Evolutionary conservation across 2,113 vertebrate species (phyloP), one percentile per base, ranked within the genome.

Genomic region (Cynopterus brachyotis): DNA sequence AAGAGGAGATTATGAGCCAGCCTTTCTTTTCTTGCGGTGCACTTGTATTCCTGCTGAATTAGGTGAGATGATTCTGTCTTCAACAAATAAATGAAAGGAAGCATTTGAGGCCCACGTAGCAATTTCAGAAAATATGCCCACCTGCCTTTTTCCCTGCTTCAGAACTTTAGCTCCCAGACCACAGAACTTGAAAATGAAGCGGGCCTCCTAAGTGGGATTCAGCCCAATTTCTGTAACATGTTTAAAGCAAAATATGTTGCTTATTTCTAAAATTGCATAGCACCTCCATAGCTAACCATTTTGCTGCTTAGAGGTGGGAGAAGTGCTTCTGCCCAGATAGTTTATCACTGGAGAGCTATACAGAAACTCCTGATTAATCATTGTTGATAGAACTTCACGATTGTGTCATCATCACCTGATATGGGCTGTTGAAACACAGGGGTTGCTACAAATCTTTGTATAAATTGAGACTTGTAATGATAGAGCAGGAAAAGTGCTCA

Each of bases 31-130:
- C 83, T 82, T 62, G 3, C 42, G 22, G 13, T 75, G n/a, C 19
- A 24, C 45, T 88, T 88, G 84, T 84, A 91, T 95, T 88, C 62
- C 37, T 95, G n/a, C 50, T 72, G 89, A 95, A 95, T 92, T 76
- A 90, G 87, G 50, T 89, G 40, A 94, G 40, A 60, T 91, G 59
- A 84, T 53, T 66, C 50, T 81, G n/a, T 87, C 70, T 94, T 80
- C 67, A 89, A 45, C 50, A 95, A 84, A 95, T 72, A 81, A 88
- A 42, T 55, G 80, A 95, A 17, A 3, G 0, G 30, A 93, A 32
- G 64, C 9, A 1, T 76, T 76, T 69, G 50, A 67, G 35, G 60
- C 15, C 59, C 66, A 55, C 35, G 80, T 76, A 92, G 37, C 37
- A 94, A 96, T 86, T 57, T 32, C 53, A 84, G 28, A 80, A 90